Percentiles rank a stretch among this genome's conserved stretches.
Evolutionary conservation across 1,140 invertebrate species (phyloP).

Genomic region (Drosophila erecta): DNA sequence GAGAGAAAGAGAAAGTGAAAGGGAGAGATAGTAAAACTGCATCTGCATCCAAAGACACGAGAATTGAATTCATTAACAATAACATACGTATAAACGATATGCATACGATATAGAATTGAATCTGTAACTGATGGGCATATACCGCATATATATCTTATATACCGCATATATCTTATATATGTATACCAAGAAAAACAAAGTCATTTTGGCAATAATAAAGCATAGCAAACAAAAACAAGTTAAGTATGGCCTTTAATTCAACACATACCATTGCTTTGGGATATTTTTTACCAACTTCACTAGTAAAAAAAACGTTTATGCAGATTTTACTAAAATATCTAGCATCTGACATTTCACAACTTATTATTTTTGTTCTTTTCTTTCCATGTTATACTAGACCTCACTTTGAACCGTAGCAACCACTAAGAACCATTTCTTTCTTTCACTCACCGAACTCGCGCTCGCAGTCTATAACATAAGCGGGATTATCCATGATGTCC

Average conservation of each 20-base stretch:
- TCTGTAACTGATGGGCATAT: slow-evolving; percentile 66
- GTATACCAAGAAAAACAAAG: slow-evolving; percentile 48
- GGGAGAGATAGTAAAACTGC: slow-evolving; percentile 40
- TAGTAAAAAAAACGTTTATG: too few species aligned
- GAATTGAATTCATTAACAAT: slow-evolving; percentile 54
- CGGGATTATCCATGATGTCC: slow-evolving; percentile 66
- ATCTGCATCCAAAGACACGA: slow-evolving; percentile 50
- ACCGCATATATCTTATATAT: slow-evolving; percentile 53
- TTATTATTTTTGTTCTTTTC: not conserved
- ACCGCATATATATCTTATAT: slow-evolving; percentile 49
- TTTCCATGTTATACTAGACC: not conserved
- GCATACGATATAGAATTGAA: slow-evolving; percentile 69
- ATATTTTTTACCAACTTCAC: not conserved
- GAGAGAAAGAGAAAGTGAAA: slow-evolving; percentile 1
- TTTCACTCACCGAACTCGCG: slow-evolving; percentile 59
- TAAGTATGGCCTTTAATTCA: slow-evolving; percentile 3
- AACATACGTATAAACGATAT: slow-evolving; percentile 45
- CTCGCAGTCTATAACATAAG: slow-evolving; percentile 65
- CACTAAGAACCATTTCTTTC: not conserved
- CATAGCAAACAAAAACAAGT: slow-evolving; percentile 61
- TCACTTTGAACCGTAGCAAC: not conserved
- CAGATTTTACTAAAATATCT: too few species aligned
- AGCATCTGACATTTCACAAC: not conserved
- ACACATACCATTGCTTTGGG: not conserved
- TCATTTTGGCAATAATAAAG: slow-evolving; percentile 81